These are phyloP conservation scores for Heterodera schachtii DNA, from an alignment of 1,140 invertebrate species.

Conservation along the genomic window DNA sequence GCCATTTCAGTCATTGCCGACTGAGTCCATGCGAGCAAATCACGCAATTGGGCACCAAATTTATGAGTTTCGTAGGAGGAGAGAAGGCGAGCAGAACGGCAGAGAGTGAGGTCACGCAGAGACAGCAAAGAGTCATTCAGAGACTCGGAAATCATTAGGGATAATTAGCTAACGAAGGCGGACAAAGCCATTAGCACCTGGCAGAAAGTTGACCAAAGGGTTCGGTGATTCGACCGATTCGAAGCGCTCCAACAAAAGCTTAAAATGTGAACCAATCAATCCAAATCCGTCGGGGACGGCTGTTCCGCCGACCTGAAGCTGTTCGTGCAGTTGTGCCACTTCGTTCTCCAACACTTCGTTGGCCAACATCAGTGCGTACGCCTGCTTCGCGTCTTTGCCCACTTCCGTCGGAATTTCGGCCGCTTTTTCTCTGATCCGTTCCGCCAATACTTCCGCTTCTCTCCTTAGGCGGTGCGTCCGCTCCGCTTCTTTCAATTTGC, in stretches of 20 bases:
- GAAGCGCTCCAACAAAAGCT: slow-evolving; percentile 64
- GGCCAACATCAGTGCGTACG: slow-evolving; percentile 78
- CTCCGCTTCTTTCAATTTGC: slow-evolving; percentile 84
- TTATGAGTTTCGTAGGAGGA: slow-evolving; percentile 85
- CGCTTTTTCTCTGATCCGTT: slow-evolving; percentile 84
- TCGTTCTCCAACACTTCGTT: slow-evolving; percentile 95
- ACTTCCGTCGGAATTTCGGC: slow-evolving; percentile 81
- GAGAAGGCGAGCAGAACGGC: slow-evolving; percentile 79
- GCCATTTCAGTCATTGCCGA: slow-evolving; percentile 75
- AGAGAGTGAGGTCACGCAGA: slow-evolving; percentile 79
- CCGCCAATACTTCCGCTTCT: slow-evolving; percentile 84
- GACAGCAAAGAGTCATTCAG: slow-evolving; percentile 85
- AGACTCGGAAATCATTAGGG: slow-evolving; percentile 67
- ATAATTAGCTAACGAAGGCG: slow-evolving; percentile 73
- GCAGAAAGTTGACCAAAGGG: slow-evolving; percentile 81
- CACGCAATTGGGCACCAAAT: slow-evolving; percentile 71
- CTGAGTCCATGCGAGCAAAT: slow-evolving; percentile 44
- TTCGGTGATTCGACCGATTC: slow-evolving; percentile 79
- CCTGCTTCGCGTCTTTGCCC: slow-evolving; percentile 84
- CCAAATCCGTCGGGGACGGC: neutral
- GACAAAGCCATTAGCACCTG: no score
- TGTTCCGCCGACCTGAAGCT: slow-evolving; percentile 72
- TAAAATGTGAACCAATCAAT: slow-evolving; percentile 77
- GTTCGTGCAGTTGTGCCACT: slow-evolving; percentile 86
- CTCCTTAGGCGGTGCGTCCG: slow-evolving; percentile 95